A percentile compares a stretch with the other conserved stretches of the same genome.
phyloP scores from a whole-genome alignment of 1,140 invertebrate genomes.

The Carcinoscorpius rotundicauda region DNA sequence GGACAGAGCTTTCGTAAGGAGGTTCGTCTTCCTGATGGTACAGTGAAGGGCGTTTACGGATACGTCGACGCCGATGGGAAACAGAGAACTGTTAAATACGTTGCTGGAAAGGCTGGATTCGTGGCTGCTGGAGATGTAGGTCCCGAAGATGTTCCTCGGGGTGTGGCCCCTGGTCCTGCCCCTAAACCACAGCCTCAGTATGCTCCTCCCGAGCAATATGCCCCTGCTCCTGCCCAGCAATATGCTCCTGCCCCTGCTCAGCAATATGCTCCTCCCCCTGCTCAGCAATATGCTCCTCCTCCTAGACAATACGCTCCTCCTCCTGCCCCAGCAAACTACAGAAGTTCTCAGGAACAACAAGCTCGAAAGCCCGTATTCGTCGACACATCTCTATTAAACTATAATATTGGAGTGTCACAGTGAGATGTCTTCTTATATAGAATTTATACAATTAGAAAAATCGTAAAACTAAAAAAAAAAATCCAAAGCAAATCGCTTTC shows the following conservation, averaged over 20 bases:
- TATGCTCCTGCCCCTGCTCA: conserved; percentile 1
- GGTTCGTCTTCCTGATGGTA: conserved; percentile 27
- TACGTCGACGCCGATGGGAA: conserved; percentile 41
- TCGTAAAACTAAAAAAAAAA: too few species aligned
- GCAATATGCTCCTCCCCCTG: conserved; percentile 2
- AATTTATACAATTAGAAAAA: too few species aligned
- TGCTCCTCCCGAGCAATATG: background rate
- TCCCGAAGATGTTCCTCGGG: conserved; percentile 15
- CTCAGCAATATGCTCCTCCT: conserved; percentile 12
- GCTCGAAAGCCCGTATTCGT: too few species aligned
- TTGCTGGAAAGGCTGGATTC: conserved; percentile 51
- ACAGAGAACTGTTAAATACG: conserved; percentile 47
- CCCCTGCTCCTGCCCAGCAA: conserved; percentile 5
- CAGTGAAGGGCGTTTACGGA: conserved; percentile 45
- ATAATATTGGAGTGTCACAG: too few species aligned
- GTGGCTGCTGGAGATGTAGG: conserved; percentile 36
- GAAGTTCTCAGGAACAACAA: too few species aligned
- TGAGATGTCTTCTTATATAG: too few species aligned
- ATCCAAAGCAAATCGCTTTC: too few species aligned
- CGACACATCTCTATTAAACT: too few species aligned
- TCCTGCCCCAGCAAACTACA: too few species aligned
- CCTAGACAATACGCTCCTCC: background rate
- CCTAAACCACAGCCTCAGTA: conserved; percentile 3
- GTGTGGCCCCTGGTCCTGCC: conserved; percentile 11
- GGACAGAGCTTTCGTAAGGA: conserved; percentile 28